phyloP scores from a whole-genome alignment of 2,797 vertebrate genomes.

The Aselliscus stoliczkanus region DNA sequence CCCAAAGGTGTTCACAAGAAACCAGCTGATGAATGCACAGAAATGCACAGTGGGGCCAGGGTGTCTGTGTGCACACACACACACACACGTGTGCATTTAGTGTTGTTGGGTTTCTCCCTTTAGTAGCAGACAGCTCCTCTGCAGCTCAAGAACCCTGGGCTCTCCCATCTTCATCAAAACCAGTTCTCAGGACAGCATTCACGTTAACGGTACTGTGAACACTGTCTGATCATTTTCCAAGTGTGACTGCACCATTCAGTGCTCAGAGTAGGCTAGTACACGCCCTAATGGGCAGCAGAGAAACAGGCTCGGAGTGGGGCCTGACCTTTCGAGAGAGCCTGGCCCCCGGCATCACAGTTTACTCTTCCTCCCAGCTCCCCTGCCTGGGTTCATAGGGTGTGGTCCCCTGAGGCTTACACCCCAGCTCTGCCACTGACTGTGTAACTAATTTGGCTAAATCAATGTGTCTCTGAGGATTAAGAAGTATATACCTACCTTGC shows the following conservation, averaged over 20 bases:
- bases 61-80: rapidly evolving
- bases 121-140: background rate
- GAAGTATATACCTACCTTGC: background rate
- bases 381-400: background rate
- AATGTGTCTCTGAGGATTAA: background rate
- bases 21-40: background rate
- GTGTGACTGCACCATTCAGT: background rate
- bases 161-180: background rate
- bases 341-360: background rate
- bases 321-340: too few species aligned
- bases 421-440: background rate
- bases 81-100: rapidly evolving
- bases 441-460: background rate
- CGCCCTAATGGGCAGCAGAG: background rate
- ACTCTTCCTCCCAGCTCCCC: background rate
- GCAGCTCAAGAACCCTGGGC: background rate
- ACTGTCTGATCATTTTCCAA: background rate
- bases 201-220: rapidly evolving
- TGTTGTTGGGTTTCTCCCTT: background rate
- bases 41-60: rapidly evolving
- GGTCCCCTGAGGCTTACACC: background rate
- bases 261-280: too few species aligned
- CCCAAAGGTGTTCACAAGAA: background rate
- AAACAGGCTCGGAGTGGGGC: rapidly evolving
- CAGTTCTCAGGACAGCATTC: background rate